phyloP scores from a whole-genome alignment of 2,113 vertebrate species.

The Muscicapa adusta region DNA sequence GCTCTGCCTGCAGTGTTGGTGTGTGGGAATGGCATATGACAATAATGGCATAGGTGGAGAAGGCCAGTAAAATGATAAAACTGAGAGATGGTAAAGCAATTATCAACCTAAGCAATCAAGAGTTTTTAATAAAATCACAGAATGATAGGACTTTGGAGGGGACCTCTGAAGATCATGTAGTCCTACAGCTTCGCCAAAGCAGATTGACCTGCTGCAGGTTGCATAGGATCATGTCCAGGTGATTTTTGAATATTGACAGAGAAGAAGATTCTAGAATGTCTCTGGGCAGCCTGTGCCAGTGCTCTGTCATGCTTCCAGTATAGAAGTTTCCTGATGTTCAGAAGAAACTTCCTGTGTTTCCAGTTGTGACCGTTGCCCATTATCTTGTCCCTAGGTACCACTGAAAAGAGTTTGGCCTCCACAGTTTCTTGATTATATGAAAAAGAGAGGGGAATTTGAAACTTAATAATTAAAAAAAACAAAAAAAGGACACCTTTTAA shows the following conservation, averaged over 20 bases:
- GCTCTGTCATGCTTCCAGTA: not conserved
- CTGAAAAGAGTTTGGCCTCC: not conserved
- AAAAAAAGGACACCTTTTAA: not conserved
- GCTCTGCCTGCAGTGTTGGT: not conserved
- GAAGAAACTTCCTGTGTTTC: not conserved
- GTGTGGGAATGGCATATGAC: not conserved
- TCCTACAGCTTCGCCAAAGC: not conserved
- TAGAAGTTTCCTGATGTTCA: not conserved
- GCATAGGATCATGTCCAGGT: not conserved
- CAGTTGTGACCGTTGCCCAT: fast-evolving
- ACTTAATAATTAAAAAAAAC: too few relatives aligned
- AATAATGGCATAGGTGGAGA: not conserved
- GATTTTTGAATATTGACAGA: not conserved
- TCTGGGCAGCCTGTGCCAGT: not conserved
- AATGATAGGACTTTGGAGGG: not conserved
- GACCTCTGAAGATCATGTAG: not conserved
- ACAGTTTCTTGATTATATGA: not conserved
- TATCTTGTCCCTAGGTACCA: not conserved
- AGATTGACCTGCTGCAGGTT: not conserved
- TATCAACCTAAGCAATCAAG: not conserved
- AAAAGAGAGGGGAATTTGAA: not conserved
- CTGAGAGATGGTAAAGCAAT: not conserved
- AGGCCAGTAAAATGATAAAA: not conserved
- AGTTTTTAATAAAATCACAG: not conserved
- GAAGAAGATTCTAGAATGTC: not conserved